Evolutionary conservation across 2,113 vertebrate genomes (phyloP), one percentile per base, ranked within the genome.

Genomic region (Vireo altiloquus): DNA sequence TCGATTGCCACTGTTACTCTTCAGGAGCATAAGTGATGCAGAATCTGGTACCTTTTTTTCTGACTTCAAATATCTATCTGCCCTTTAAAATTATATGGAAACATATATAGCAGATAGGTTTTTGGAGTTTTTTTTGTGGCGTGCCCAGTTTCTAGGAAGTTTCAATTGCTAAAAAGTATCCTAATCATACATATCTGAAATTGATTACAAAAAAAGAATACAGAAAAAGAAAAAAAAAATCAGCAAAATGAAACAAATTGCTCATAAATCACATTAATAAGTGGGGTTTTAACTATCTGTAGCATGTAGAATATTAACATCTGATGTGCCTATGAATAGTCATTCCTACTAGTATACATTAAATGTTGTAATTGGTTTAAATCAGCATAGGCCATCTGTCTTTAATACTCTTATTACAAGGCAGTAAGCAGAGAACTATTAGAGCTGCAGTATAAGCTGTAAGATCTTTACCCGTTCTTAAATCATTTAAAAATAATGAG

Each of bases 401-500:
- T 98, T 98, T 97, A 97, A 98, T 98, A 97, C 98, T 98, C 98
- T 98, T 98, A 98, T 98, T 98, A 97, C 97, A 97, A 98, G 97
- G 97, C 97, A 97, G 97, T 96, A 97, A 97, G 97, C 97, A 97
- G 88, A 97, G 98, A 97, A 98, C 98, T 98, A 98, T 98, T 98
- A 98, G 96, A 94, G 97, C 97, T 92, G 94, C 97, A 98, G 97
- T 97, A 97, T 97, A 98, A 98, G 98, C 98, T 98, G 97, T 94
- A 98, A 98, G 98, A 98, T 99, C 98, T 98, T 99, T 98, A 99
- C 98, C 97, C 97, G 39, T 98, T 98, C 98, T 98, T 98, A 98
- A 98, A 99, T 99, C 98, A 99, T 99, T 99, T 99, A 98, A 99
- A 98, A 99, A 99, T 99, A 99, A 99, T 99, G 99, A 98, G 98